Evolutionary conservation across 1,140 invertebrate genomes (phyloP), one percentile per base, ranked within the genome.

Genomic region (Charaxes varanes): DNA sequence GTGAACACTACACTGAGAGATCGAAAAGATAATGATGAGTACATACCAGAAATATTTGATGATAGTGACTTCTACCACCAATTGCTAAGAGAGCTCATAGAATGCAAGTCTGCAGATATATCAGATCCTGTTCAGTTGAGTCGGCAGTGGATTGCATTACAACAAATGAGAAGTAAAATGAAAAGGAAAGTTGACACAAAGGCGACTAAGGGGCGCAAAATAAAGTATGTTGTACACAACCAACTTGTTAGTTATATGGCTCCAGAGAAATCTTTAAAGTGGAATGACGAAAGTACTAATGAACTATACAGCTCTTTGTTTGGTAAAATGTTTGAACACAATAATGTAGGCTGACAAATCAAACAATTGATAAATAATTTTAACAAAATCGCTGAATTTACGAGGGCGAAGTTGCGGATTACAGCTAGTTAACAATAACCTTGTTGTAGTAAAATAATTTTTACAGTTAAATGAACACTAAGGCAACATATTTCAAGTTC

Each of bases 21-120:
- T 35, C 60, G 76, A 10, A 81, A 83, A 59, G 76, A 83, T 12
- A 53, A 77, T 18, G 88, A 91, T 60, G 90, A 92, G 52, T 89
- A 90, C 51, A 91, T 95, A 76, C 42, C 80, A 0, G 94, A 99
- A 85, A 94, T 98, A 64, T 99, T 95, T 85, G 96, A 99, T 74
- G 97, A 99, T 74, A 93, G 93, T 73, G 97, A 99, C 76, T 99
- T 98, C 72, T 99, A 99, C 85, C 95, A 98, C 78, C 93, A 96
- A 63, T 73, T 98, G 11, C 79, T 99, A 13, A 85, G 95, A 43
- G 96, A 98, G 68, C 83, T 98, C 7, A 97, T 99, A 52, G 95
- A 98, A 71, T 90, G 90, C 33, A 97, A 97, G 85, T 92, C 94
- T 4, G 86, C 89, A 12, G 90, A 93, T 58, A 86, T 93, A 4